Evolutionary conservation across 2,888 invertebrate genomes (phyloP).

Genomic region (Plebejus melissa): DNA sequence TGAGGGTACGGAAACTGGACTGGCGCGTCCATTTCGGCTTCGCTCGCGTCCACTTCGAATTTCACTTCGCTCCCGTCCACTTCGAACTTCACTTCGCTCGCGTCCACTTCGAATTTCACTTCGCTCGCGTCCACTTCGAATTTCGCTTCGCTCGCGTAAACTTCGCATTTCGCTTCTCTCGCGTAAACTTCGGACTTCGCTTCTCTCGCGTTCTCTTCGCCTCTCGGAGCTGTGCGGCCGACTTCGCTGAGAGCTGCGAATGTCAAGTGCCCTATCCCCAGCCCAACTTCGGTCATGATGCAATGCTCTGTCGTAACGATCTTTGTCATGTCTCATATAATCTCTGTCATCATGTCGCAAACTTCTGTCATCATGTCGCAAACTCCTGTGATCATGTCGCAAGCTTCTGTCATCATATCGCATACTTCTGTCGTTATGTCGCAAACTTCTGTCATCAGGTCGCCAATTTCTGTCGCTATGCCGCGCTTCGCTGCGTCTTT

Average conservation of each 20-base stretch:
- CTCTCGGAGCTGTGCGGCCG: background rate
- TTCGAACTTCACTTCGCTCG: background rate
- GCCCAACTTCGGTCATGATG: background rate
- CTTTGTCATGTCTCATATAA: background rate
- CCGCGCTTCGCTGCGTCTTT: slow-evolving; percentile 9
- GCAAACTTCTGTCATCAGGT: background rate
- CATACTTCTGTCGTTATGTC: background rate
- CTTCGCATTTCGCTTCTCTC: background rate
- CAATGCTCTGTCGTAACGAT: background rate
- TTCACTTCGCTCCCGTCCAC: background rate
- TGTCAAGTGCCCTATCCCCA: background rate
- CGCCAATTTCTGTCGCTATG: background rate
- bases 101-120: background rate
- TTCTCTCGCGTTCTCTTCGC: background rate
- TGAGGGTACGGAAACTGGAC: background rate
- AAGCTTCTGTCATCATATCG: background rate
- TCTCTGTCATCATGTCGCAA: background rate
- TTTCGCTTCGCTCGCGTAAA: background rate
- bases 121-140: background rate
- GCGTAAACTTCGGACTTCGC: background rate
- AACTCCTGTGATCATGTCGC: background rate
- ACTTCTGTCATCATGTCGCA: background rate
- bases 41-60: background rate
- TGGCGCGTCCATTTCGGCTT: background rate
- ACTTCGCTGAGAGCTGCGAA: background rate